Evolutionary conservation across 2,113 vertebrate species (phyloP).

Genomic region (Prionailurus bengalensis): DNA sequence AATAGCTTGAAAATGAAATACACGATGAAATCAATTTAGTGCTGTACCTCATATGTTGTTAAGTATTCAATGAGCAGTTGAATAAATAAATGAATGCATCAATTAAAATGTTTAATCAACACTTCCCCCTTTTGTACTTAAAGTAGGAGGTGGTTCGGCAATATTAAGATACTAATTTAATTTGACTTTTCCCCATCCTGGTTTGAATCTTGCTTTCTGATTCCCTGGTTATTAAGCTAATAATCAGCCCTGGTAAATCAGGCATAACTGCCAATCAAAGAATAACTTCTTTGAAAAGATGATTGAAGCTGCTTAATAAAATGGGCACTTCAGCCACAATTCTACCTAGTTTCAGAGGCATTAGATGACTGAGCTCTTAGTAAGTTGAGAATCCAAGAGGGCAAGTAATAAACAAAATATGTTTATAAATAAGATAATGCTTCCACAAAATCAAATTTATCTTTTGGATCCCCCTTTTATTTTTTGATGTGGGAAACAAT

Average conservation of each 20-base stretch:
- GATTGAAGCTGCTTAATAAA: background rate
- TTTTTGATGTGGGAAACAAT: background rate
- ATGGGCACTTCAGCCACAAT: fast-evolving
- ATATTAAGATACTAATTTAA: conserved; percentile 7
- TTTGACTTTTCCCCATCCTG: background rate
- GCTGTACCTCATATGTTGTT: fast-evolving
- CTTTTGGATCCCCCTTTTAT: background rate
- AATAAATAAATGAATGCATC: background rate
- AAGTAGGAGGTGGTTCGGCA: background rate
- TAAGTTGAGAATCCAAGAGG: background rate
- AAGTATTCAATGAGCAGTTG: background rate
- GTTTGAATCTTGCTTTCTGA: background rate
- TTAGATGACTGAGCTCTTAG: background rate
- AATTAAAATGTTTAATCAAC: conserved; percentile 3
- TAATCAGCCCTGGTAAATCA: background rate
- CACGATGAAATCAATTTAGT: background rate
- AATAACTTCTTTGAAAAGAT: background rate
- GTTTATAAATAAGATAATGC: background rate
- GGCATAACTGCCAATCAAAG: background rate
- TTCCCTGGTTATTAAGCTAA: background rate
- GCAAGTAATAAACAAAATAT: background rate
- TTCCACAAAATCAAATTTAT: background rate
- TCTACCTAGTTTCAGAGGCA: background rate
- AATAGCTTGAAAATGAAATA: conserved; percentile 1
- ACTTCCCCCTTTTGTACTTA: background rate